Conservation (phyloP, 2,888 invertebrate species). For the Folsomia manolachei region DNA sequence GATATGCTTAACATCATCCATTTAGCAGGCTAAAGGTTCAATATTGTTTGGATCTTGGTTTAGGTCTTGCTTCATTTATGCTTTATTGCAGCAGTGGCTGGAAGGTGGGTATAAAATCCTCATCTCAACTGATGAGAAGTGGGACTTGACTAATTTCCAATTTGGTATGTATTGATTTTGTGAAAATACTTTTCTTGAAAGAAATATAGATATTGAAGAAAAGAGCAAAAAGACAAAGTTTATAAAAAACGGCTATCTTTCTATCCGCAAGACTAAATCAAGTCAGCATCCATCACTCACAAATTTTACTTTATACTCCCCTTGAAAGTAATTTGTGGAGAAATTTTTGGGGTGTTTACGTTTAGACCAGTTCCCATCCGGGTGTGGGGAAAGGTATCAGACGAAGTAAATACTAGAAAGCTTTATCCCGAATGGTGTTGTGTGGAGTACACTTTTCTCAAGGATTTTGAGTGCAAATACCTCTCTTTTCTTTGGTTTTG, state of each 20-base stretch:
- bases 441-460: background rate
- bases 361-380: too few relatives aligned
- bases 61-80: too few relatives aligned
- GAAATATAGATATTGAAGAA: background rate
- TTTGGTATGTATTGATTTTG: background rate
- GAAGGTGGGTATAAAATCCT: too few relatives aligned
- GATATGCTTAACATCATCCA: too few relatives aligned
- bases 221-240: too few relatives aligned
- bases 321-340: background rate
- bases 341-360: background rate
- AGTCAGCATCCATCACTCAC: background rate
- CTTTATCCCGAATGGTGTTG: background rate
- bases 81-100: too few relatives aligned
- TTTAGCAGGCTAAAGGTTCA: too few relatives aligned
- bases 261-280: too few relatives aligned
- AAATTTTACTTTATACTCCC: background rate
- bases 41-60: too few relatives aligned
- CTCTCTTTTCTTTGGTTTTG: background rate
- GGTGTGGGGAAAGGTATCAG: background rate
- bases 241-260: too few relatives aligned
- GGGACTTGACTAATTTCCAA: background rate
- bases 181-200: background rate
- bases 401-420: background rate
- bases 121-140: background rate
- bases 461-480: background rate